phyloP scores from a whole-genome alignment of 1,140 invertebrate genomes.

The Cecropterus lyciades region DNA sequence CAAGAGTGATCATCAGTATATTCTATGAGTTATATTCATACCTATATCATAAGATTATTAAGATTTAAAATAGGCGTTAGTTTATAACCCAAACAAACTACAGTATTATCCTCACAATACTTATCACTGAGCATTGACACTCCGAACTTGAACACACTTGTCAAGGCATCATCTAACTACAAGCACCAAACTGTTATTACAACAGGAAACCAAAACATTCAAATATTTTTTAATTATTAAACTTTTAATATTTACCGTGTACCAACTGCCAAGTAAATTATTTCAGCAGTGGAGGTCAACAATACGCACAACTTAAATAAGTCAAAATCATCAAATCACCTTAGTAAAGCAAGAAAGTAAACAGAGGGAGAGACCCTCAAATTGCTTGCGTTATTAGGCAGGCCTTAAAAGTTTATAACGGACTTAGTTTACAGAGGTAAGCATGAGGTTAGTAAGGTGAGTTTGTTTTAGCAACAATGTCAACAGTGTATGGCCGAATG shows the following conservation, averaged over 20 bases:
- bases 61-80: too few relatives aligned
- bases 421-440: constrained; percentile 77
- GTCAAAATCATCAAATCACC: constrained; percentile 82
- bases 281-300: constrained; percentile 40
- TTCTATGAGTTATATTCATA: too few relatives aligned
- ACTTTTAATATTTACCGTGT: neutral
- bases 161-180: too few relatives aligned
- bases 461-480: constrained; percentile 73
- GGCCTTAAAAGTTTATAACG: constrained; percentile 79
- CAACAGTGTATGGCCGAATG: constrained; percentile 57
- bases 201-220: too few relatives aligned
- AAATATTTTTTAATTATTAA: too few relatives aligned
- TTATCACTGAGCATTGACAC: too few relatives aligned
- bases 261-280: constrained; percentile 30
- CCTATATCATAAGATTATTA: too few relatives aligned
- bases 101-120: too few relatives aligned
- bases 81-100: too few relatives aligned
- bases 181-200: too few relatives aligned
- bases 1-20: too few relatives aligned
- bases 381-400: constrained; percentile 79
- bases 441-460: constrained; percentile 64
- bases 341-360: constrained; percentile 74
- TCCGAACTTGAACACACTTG: too few relatives aligned
- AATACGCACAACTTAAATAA: constrained; percentile 69
- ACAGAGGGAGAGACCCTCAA: constrained; percentile 74